Conservation (phyloP, 2,888 invertebrate species). For the Cataglyphis albicans region DNA sequence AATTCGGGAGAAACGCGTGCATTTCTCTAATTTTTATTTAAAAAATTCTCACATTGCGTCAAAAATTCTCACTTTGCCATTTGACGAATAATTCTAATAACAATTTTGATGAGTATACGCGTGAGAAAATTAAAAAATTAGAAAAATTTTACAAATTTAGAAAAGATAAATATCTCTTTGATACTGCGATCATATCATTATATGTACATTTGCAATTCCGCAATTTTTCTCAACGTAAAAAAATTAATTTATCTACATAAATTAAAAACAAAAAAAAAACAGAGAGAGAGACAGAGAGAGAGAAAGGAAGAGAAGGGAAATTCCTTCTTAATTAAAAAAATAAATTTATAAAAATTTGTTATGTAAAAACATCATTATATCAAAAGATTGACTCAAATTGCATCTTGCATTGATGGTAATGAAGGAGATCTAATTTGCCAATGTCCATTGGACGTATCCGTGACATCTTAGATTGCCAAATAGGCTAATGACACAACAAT, state of each 20-base stretch:
- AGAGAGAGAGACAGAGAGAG: too few species aligned
- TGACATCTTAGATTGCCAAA: constrained; percentile 19
- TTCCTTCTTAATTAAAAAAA: not conserved
- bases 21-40: not conserved
- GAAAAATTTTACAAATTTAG: not conserved
- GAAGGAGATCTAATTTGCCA: not conserved
- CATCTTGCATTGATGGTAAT: not conserved
- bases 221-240: constrained; percentile 24
- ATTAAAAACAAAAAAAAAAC: not conserved
- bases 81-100: constrained; percentile 2
- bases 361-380: not conserved
- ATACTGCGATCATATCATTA: not conserved
- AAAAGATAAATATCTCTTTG: not conserved
- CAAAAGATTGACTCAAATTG: not conserved
- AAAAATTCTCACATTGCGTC: not conserved
- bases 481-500: constrained; percentile 47
- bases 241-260: not conserved
- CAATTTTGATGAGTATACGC: not conserved
- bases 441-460: not conserved
- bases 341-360: not conserved
- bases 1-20: constrained; percentile 9
- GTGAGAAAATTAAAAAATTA: not conserved
- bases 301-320: not conserved
- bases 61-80: not conserved
- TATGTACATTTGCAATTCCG: not conserved